phyloP scores from a whole-genome alignment of 2,888 invertebrate species.

The Ormyrus nitidulus region DNA sequence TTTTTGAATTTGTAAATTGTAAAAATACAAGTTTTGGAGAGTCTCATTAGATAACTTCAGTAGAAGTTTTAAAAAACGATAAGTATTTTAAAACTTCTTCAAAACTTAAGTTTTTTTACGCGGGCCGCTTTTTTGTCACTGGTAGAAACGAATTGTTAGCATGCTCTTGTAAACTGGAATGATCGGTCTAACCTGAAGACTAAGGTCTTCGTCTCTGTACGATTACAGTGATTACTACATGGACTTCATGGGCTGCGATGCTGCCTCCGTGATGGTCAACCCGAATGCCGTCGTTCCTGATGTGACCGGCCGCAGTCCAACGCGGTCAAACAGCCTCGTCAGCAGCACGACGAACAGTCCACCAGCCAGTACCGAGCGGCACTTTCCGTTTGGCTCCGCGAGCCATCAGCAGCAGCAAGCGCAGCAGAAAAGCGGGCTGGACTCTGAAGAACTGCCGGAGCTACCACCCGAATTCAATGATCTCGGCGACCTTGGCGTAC shows the following conservation, averaged over 20 bases:
- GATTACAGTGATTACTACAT: conserved; percentile 79
- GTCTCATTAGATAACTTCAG: no score
- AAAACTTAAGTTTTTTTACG: no score
- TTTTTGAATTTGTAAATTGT: no score
- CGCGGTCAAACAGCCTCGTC: not conserved
- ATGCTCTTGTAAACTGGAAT: not conserved
- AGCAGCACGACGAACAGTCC: conserved; percentile 47
- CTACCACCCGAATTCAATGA: conserved; percentile 45
- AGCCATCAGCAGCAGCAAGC: not conserved
- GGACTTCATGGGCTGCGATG: conserved; percentile 84
- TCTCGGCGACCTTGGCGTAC: no score
- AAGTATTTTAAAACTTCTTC: no score
- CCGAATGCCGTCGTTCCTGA: conserved; percentile 93
- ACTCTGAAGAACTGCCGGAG: conserved; percentile 40
- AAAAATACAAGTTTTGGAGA: no score
- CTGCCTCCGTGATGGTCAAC: conserved; percentile 89
- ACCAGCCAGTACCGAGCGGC: conserved; percentile 58
- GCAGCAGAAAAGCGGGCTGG: conserved; percentile 59
- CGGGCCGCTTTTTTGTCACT: no score
- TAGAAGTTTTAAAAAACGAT: no score
- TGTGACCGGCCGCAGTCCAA: conserved; percentile 69
- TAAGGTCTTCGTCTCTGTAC: conserved; percentile 55
- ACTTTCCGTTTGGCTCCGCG: conserved; percentile 64
- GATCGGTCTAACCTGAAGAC: conserved; percentile 19
- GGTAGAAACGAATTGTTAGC: not conserved